Percentiles rank a stretch among this genome's conserved stretches.
Conservation (phyloP, 2,113 vertebrate species). For the Limnothrissa miodon region DNA sequence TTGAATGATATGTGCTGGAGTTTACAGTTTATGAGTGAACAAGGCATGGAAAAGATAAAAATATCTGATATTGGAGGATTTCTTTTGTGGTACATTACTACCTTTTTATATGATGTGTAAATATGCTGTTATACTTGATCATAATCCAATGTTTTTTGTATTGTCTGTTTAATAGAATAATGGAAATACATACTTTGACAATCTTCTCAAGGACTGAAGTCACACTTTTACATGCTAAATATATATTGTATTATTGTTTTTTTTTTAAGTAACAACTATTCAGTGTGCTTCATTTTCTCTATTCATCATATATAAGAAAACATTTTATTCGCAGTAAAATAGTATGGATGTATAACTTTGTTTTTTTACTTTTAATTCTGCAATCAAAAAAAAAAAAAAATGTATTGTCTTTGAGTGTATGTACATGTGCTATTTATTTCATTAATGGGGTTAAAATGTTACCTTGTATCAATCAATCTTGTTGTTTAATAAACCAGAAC, state of each 20-base stretch:
- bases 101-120: constrained; percentile 11
- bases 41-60: not conserved
- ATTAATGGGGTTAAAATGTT: not conserved
- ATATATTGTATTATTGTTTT: not conserved
- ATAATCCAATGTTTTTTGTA: not conserved
- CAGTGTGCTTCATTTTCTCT: not conserved
- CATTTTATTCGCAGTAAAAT: constrained; percentile 5
- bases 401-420: not conserved
- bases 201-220: not conserved
- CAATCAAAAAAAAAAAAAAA: not conserved
- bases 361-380: constrained; percentile 6
- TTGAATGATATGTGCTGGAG: not conserved
- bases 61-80: not conserved
- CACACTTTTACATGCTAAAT: not conserved
- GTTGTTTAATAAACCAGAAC: not conserved
- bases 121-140: not conserved
- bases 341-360: not conserved
- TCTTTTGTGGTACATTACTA: constrained; percentile 1
- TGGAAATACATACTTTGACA: not conserved
- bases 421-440: constrained; percentile 8
- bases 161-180: not conserved
- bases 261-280: not conserved
- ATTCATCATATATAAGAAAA: not conserved
- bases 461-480: not conserved
- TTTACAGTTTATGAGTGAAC: not conserved